These are phyloP conservation scores for Cremastinae sp. DNA, from an alignment of 2,888 invertebrate species.

Conservation along the genomic window DNA sequence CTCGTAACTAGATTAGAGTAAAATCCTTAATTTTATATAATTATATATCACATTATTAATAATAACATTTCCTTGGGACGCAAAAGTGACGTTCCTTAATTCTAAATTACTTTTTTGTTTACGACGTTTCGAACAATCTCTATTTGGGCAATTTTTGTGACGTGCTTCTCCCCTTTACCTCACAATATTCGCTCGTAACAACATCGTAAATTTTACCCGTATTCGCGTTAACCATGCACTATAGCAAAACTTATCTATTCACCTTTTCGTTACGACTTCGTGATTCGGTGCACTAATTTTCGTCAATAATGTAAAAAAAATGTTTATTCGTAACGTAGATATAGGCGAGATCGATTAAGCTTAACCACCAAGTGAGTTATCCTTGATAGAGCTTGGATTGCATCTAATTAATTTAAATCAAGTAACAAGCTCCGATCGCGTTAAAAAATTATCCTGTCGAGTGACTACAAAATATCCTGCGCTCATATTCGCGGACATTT, in stretches of 20 bases:
- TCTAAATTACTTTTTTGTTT: slow-evolving; percentile 44
- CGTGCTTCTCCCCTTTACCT: background rate
- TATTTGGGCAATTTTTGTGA: slow-evolving; percentile 31
- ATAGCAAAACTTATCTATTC: slow-evolving; percentile 33
- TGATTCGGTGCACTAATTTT: slow-evolving; percentile 44
- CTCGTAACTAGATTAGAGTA: slow-evolving; percentile 33
- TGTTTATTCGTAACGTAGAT: slow-evolving; percentile 15
- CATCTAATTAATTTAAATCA: slow-evolving; percentile 22
- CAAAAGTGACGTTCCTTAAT: slow-evolving; percentile 62
- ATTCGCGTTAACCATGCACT: slow-evolving; percentile 43
- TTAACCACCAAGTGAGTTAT: slow-evolving; percentile 21
- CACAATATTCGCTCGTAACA: slow-evolving; percentile 7
- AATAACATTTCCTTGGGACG: slow-evolving; percentile 61
- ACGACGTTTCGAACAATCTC: slow-evolving; percentile 38
- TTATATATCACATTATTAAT: slow-evolving; percentile 61
- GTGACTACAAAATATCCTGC: slow-evolving; percentile 32
- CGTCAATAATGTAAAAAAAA: slow-evolving; percentile 47
- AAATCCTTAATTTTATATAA: slow-evolving; percentile 48
- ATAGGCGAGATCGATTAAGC: slow-evolving; percentile 45
- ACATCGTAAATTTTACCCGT: slow-evolving; percentile 57
- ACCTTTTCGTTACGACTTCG: slow-evolving; percentile 26
- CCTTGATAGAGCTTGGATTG: slow-evolving; percentile 23
- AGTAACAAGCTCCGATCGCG: slow-evolving; percentile 22
- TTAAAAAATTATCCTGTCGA: slow-evolving; percentile 46
- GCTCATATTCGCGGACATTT: background rate